Percentiles rank a stretch among this genome's conserved stretches.
Evolutionary conservation across 2,888 invertebrate species (phyloP).

Genomic region (Corbicula japonica): DNA sequence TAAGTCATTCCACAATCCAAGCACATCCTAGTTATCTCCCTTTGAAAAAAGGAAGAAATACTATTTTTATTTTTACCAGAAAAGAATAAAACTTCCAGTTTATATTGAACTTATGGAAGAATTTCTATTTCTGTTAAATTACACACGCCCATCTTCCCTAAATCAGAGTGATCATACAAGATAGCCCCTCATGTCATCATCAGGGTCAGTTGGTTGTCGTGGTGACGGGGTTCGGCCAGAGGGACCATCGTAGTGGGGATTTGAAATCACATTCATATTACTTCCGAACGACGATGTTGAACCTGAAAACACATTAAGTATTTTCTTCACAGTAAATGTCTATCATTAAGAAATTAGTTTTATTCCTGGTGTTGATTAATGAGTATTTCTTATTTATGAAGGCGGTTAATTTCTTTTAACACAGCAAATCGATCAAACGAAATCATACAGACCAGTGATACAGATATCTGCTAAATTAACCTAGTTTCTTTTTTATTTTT

Average conservation of each 20-base stretch:
- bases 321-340: background rate
- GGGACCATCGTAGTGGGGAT: conserved; percentile 79
- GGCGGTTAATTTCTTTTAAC: background rate
- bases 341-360: background rate
- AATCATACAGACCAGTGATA: background rate
- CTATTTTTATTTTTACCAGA: too few relatives aligned
- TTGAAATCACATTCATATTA: conserved; percentile 77
- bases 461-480: too few relatives aligned
- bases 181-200: conserved; percentile 79
- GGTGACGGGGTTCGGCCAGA: conserved; percentile 64
- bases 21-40: background rate
- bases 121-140: background rate
- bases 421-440: background rate
- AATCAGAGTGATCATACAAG: conserved; percentile 70
- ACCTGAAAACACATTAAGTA: conserved; percentile 64
- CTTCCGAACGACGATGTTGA: conserved; percentile 68
- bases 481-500: too few relatives aligned
- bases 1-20: conserved; percentile 1
- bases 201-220: conserved; percentile 60
- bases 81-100: conserved; percentile 5
- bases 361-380: background rate
- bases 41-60: background rate
- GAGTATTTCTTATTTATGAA: background rate
- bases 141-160: background rate
- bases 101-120: background rate